Conservation (phyloP, 2,113 vertebrate genomes). For the Spea bombifrons region DNA sequence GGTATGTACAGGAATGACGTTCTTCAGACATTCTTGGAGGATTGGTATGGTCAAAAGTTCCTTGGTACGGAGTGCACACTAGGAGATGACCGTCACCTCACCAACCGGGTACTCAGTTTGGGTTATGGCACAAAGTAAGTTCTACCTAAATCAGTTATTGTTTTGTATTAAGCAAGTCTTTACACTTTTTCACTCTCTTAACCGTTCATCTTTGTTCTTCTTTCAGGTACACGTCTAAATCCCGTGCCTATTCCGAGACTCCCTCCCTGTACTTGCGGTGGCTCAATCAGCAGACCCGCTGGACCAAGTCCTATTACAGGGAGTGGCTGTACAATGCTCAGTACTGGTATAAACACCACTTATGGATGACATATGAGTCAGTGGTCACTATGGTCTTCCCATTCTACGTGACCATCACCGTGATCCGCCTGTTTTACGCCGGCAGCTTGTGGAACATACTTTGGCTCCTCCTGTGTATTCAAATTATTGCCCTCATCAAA, state of each 20-base stretch:
- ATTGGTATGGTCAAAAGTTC: conserved; percentile 88
- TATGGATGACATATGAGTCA: conserved; percentile 76
- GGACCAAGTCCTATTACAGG: conserved; percentile 76
- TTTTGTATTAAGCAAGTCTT: no score
- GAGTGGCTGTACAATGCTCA: conserved; percentile 88
- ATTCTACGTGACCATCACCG: conserved; percentile 83
- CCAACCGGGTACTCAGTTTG: conserved; percentile 86
- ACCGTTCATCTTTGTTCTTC: neutral
- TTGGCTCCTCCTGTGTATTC: conserved; percentile 72
- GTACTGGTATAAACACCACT: conserved; percentile 88
- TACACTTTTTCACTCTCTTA: no score
- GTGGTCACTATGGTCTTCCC: conserved; percentile 71
- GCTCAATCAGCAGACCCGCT: no score
- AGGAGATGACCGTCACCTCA: conserved; percentile 57
- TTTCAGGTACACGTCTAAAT: conserved; percentile 75
- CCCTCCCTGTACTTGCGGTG: conserved; percentile 70
- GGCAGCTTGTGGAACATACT: conserved; percentile 49
- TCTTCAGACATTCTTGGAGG: conserved; percentile 82
- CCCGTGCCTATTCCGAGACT: conserved; percentile 85
- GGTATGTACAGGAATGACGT: conserved; percentile 83
- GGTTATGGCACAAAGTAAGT: conserved; percentile 86
- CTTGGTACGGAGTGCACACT: conserved; percentile 62
- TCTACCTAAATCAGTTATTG: neutral
- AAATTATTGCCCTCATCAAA: conserved; percentile 53
- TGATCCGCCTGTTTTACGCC: conserved; percentile 73